These are phyloP conservation scores for Drosophila demipolita DNA, from an alignment of 2,888 invertebrate species.

Conservation along the genomic window DNA sequence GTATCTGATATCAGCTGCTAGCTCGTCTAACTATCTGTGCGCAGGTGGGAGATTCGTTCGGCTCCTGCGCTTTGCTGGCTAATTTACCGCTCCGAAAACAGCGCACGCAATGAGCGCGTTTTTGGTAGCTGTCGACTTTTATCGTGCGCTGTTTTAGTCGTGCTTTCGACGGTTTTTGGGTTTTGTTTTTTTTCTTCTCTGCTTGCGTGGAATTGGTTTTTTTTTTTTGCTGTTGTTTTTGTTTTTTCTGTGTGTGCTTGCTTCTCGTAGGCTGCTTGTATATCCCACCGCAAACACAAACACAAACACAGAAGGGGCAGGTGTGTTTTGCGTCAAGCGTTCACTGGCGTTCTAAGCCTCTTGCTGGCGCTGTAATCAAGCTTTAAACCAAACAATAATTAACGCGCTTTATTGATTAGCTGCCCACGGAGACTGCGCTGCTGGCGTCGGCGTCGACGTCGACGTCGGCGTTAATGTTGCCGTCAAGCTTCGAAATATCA, in stretches of 20 bases:
- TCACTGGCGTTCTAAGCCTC: conserved; percentile 69
- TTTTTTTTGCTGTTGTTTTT: conserved; percentile 9
- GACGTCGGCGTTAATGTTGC: neutral
- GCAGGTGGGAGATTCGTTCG: neutral
- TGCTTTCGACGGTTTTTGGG: conserved; percentile 12
- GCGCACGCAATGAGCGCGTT: conserved; percentile 74
- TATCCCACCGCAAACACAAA: neutral
- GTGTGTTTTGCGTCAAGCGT: conserved; percentile 66
- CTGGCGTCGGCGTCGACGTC: neutral
- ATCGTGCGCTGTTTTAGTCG: conserved; percentile 55
- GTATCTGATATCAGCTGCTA: conserved; percentile 19
- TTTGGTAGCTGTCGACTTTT: conserved; percentile 75
- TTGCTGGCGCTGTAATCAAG: conserved; percentile 66
- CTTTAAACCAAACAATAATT: conserved; percentile 80
- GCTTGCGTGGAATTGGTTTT: conserved; percentile 9
- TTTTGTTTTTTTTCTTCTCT: neutral
- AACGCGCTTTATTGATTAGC: conserved; percentile 67
- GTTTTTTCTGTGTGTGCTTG: conserved; percentile 10
- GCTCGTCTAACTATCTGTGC: conserved; percentile 2
- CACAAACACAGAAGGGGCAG: conserved; percentile 23
- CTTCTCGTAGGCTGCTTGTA: neutral
- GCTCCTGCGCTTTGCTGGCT: conserved; percentile 26
- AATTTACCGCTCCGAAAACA: conserved; percentile 70
- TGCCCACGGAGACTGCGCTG: conserved; percentile 20
- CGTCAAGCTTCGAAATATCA: neutral